A percentile compares a stretch with the other conserved stretches of the same genome.
phyloP scores from a whole-genome alignment of 2,113 vertebrate genomes.

The Pangasianodon hypophthalmus region DNA sequence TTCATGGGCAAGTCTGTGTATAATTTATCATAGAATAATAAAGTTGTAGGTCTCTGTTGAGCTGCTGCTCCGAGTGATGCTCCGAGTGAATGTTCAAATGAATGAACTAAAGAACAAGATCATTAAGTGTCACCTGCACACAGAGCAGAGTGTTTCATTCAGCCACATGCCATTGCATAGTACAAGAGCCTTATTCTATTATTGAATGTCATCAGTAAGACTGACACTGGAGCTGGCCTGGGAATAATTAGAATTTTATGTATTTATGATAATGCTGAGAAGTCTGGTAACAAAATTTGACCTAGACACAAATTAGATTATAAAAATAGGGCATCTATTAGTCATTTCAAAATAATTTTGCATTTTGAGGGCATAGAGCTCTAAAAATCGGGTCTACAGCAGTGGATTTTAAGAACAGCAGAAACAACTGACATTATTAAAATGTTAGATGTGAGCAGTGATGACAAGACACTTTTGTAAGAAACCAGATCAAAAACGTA shows the following conservation, averaged over 20 bases:
- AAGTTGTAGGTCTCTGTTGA: neutral
- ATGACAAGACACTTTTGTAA: neutral
- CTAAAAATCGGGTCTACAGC: neutral
- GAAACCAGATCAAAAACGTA: neutral
- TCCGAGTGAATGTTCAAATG: neutral
- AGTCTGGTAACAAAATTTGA: neutral
- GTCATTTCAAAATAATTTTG: neutral
- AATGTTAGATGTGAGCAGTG: neutral
- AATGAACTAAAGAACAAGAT: neutral
- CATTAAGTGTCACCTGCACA: neutral
- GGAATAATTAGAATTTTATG: neutral
- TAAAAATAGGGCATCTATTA: neutral
- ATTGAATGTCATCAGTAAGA: neutral
- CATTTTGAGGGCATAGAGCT: neutral
- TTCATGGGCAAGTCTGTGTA: neutral
- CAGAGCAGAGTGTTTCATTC: neutral
- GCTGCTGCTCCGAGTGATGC: neutral
- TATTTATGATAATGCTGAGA: neutral
- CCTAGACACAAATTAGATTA: neutral
- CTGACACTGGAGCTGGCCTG: neutral
- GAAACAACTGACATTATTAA: neutral
- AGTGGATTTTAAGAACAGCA: neutral
- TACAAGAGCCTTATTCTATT: neutral
- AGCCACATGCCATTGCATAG: neutral
- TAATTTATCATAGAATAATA: neutral